Conservation (phyloP, 37 sponge, comb jelly and placozoan genomes). For the Beroe ovata region DNA sequence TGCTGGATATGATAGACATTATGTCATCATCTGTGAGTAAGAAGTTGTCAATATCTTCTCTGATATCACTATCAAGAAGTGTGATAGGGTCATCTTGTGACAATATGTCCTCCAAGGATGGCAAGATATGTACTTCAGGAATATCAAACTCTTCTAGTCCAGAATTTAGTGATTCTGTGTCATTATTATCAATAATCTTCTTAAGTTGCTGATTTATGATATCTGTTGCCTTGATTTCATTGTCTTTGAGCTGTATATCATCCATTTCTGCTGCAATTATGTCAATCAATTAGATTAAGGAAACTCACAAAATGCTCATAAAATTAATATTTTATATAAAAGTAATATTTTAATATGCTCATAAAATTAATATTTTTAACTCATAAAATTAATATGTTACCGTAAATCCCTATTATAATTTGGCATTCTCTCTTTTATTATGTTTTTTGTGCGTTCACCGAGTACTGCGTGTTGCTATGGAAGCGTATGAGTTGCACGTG, state of each 20-base stretch:
- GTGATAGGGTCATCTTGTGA: constrained; percentile 62
- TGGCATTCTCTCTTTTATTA: no score
- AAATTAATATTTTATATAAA: no score
- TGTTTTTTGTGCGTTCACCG: no score
- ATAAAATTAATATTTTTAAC: no score
- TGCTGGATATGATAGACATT: constrained; percentile 49
- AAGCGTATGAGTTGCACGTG: no score
- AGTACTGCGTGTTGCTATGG: no score
- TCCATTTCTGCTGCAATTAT: no score
- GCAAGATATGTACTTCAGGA: constrained; percentile 27
- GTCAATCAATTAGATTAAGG: no score
- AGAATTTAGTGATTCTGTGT: constrained; percentile 63
- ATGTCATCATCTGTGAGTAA: constrained; percentile 42
- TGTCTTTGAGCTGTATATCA: constrained; percentile 24
- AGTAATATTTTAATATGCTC: no score
- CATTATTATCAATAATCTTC: constrained; percentile 33
- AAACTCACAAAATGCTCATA: no score
- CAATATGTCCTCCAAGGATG: constrained; percentile 50
- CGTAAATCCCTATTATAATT: no score
- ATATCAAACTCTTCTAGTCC: constrained; percentile 59
- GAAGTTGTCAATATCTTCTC: constrained; percentile 49
- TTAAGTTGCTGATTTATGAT: constrained; percentile 58
- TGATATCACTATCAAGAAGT: constrained; percentile 54
- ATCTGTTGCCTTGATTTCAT: constrained; percentile 9
- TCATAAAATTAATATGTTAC: no score